Conservation (phyloP, 1,140 invertebrate species). For the Drosophila miranda region DNA sequence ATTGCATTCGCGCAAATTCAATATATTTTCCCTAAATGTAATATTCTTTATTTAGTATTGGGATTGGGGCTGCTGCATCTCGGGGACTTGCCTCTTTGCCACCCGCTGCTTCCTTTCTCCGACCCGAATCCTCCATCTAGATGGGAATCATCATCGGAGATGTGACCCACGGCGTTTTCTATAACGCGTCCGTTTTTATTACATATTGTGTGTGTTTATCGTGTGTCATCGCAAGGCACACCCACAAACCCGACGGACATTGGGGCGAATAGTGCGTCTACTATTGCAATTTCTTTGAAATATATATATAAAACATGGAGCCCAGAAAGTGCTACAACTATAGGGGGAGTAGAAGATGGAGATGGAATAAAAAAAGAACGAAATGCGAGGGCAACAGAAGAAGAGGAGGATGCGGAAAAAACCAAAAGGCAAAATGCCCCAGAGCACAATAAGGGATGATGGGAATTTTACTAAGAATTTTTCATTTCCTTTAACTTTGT, state of each 20-base stretch:
- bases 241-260: slow-evolving; percentile 7
- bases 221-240: slow-evolving; percentile 44
- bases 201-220: slow-evolving; percentile 75
- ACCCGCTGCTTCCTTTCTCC: slow-evolving; percentile 3
- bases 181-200: slow-evolving; percentile 74
- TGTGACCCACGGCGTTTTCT: slow-evolving; percentile 61
- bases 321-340: neutral
- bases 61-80: slow-evolving; percentile 2
- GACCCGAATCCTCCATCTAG: slow-evolving; percentile 9
- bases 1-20: slow-evolving; percentile 39
- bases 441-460: slow-evolving; percentile 79
- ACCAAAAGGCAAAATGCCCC: slow-evolving; percentile 58
- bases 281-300: slow-evolving; percentile 57
- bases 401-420: slow-evolving; percentile 1
- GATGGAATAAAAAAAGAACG: neutral
- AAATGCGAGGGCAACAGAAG: neutral
- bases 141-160: slow-evolving; percentile 45
- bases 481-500: slow-evolving; percentile 74
- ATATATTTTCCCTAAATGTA: slow-evolving; percentile 34
- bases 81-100: too few relatives aligned
- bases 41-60: slow-evolving; percentile 12
- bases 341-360: neutral
- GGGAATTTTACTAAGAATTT: slow-evolving; percentile 79
- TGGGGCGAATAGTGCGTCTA: neutral
- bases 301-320: slow-evolving; percentile 46